phyloP scores from a whole-genome alignment of 2,888 invertebrate species.

The Meiosimyza platycephala region DNA sequence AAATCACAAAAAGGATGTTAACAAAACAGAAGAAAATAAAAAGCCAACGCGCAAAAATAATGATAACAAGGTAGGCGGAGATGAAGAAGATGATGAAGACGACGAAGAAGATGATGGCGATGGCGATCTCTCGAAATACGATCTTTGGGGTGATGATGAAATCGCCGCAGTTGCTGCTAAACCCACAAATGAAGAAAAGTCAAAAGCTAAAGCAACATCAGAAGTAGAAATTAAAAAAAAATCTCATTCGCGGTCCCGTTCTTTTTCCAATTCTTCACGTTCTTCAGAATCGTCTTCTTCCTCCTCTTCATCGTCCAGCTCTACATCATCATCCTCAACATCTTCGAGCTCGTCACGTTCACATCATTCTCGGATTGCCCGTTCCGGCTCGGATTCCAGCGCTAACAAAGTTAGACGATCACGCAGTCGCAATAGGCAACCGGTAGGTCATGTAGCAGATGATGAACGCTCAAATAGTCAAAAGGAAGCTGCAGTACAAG shows the following conservation, averaged over 20 bases:
- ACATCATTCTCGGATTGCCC: slow-evolving; percentile 32
- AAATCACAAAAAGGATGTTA: slow-evolving; percentile 29
- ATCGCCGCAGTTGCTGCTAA: slow-evolving; percentile 36
- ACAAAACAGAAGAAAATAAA: slow-evolving; percentile 60
- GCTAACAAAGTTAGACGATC: slow-evolving; percentile 22
- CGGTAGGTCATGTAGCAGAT: slow-evolving; percentile 20
- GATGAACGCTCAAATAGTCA: slow-evolving; percentile 26
- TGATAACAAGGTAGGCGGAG: slow-evolving; percentile 54
- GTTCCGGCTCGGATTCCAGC: slow-evolving; percentile 35
- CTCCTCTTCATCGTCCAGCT: slow-evolving; percentile 57
- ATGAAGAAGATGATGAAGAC: slow-evolving; percentile 66
- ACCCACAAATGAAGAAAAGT: slow-evolving; percentile 31
- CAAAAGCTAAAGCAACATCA: slow-evolving; percentile 30
- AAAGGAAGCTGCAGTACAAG: slow-evolving; percentile 35
- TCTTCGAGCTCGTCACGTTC: slow-evolving; percentile 36
- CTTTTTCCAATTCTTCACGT: slow-evolving; percentile 42
- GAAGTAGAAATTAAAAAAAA: slow-evolving; percentile 29
- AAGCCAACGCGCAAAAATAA: slow-evolving; percentile 37
- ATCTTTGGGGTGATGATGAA: slow-evolving; percentile 78
- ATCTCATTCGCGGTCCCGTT: slow-evolving; percentile 42
- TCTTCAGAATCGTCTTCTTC: slow-evolving; percentile 49
- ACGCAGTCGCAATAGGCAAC: slow-evolving; percentile 29
- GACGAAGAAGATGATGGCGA: slow-evolving; percentile 73
- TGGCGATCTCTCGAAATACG: slow-evolving; percentile 82
- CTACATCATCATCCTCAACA: slow-evolving; percentile 49